Base-by-base conservation (phyloP, 2,797 vertebrate species). In the Myripristis murdjan region DNA sequence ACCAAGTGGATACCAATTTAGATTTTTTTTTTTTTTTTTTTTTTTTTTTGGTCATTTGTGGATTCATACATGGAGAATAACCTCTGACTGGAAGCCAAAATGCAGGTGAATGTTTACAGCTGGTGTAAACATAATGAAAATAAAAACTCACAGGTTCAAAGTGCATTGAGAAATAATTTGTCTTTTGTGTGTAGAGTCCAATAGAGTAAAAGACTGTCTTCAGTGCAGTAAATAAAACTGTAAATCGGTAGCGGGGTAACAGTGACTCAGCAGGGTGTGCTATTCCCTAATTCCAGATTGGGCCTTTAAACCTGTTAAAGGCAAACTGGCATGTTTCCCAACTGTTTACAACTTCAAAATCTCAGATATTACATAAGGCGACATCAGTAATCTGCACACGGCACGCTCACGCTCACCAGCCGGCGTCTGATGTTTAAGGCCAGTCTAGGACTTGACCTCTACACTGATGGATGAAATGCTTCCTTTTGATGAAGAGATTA, bases 401-500 rank as follows among this genome's bases (percentile, higher is more conserved):
- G 33, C 33, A 35, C 10, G 8, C 33, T 35, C 33, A 7, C 11
- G 33, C 11, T 35, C 11, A 35, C 33, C 33, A 35, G 8, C 33
- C 7, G 28, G 28, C 7, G 28, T 31, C 28, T 31, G 24, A 43
- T 67, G n/a, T 57, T 73, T 43, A 10, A 39, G 26, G 57, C 12
- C 49, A 49, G 16, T 33, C 46, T 2, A 10, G 46, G 24, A 26
- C 23, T 58, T 61, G 47, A 54, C 53, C 69, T 44, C 7, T 48
- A 6, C 43, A 65, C 55, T 69, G 16, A 63, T 18, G 53, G 47
- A 64, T 66, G 15, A 63, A 64, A 56, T 66, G 54, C 37, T 61
- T 41, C n/a, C 31, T 39, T 60, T 26, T 60, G 64, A 70, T 63
- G 39, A 68, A 75, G 48, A 53, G 15, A 73, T 73, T 57, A 63